Conservation (phyloP, 2,888 invertebrate species). For the Crocallis elinguaria region DNA sequence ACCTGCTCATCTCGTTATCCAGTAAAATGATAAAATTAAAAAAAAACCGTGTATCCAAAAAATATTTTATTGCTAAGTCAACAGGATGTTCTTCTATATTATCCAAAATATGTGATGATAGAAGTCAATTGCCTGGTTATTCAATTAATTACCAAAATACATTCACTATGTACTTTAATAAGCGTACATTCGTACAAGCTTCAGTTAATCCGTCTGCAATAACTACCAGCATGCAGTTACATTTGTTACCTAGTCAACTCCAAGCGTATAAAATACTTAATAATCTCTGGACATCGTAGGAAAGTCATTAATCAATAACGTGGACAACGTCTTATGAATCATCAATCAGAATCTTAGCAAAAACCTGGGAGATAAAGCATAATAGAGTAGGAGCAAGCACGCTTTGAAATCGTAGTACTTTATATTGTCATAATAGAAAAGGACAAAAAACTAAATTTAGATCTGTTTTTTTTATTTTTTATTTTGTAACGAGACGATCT, state of each 20-base stretch:
- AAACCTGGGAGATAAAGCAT: conserved; percentile 41
- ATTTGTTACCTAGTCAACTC: not conserved
- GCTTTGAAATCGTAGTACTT: not conserved
- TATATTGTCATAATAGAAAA: not conserved
- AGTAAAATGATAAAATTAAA: no score
- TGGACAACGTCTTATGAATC: conserved; percentile 46
- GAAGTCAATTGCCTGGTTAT: no score
- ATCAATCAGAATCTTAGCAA: conserved; percentile 56
- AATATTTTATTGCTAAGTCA: no score
- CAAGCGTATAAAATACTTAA: not conserved
- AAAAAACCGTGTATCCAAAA: no score
- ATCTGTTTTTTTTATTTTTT: no score
- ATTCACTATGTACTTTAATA: no score
- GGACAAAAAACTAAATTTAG: not conserved
- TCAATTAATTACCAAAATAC: no score
- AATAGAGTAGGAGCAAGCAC: not conserved
- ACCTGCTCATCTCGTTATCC: no score
- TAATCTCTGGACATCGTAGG: conserved; percentile 32
- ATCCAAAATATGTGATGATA: no score
- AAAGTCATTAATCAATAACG: conserved; percentile 64
- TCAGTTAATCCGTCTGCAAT: not conserved
- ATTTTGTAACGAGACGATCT: no score
- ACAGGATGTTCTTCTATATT: no score
- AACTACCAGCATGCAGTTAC: not conserved
- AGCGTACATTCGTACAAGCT: no score